Evolutionary conservation across 2,797 vertebrate species (phyloP), one percentile per base, ranked within the genome.

Genomic region (Xenopus petersii): DNA sequence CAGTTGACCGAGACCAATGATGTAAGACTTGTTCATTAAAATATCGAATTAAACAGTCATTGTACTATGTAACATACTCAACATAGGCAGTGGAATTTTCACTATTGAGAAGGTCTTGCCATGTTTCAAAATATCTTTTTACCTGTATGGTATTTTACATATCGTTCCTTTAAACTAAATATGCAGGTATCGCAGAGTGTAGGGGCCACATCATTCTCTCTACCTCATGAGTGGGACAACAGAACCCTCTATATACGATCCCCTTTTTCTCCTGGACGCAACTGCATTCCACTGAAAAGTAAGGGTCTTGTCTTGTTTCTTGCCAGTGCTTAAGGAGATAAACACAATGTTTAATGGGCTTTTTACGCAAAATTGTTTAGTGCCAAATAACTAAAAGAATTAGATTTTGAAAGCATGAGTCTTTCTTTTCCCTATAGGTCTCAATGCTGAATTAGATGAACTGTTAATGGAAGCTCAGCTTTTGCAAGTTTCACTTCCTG

Each of bases 391-490:
- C 36, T 4, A 42, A 9, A 9, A 6, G 8, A 42, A 42, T 6
- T 42, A 42, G 36, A 42, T 5, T 4, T 42, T 42, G 0, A 42
- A 42, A 42, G 36, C 36, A 42, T 42, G 5, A 51, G 1, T 33
- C 3, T n/a, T 36, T 16, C 46, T 64, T 64, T 47, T 64, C 10
- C 21, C 21, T 26, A 54, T 70, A 98, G 96, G 88, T 70, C 80
- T 98, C 10, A 87, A 88, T 79, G 79, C 90, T 0, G 95, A 97
- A 79, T 88, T 98, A 87, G 94, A 96, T 51, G 95, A 98, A 84
- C 81, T 99, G 83, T 90, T 99, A 92, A 95, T 98, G 87, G 98
- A 99, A 86, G 98, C 96, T 33, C 95, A 98, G 82, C 91, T 98
- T 83, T 93, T 98, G 48, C 96, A 98, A 88, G 97, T 99, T 64